Evolutionary conservation across 2,888 invertebrate genomes (phyloP), one percentile per base, ranked within the genome.

Genomic region (Melanchra persicariae): DNA sequence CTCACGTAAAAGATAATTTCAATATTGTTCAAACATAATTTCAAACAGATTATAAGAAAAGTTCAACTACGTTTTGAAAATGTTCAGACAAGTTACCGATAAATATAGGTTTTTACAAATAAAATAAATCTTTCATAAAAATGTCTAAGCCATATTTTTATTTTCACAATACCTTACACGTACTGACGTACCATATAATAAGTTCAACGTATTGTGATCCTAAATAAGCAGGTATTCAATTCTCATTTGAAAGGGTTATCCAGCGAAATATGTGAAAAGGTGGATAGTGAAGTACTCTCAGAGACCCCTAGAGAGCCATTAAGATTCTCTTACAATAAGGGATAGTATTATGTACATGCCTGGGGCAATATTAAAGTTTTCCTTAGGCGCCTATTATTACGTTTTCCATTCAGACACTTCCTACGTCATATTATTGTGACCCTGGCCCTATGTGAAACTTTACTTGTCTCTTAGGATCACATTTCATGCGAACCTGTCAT

Each of bases 171-270:
- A 66, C 22, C 43, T 43, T 57, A 57, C 49, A 60, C 67, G 37
- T 60, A 63, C 62, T 22, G 62, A 60, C 67, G 37, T 60, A 63
- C 62, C 26, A 64, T 49, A 52, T 60, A 76, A 83, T 68, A 74
- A 79, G 66, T 73, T 66, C 45, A 68, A 74, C 58, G 69, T 71
- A 76, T 71, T 68, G 67, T 76, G 60, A 69, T 75, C 72, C 68
- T 67, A 66, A 73, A 75, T 83, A 83, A 83, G 70, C 65, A 83
- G 71, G 70, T 79, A 76, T 79, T 84, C 82, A 70, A 77, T 84
- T 73, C 45, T 59, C 19, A 61, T 79, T 79, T 77, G 72, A 69
- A 84, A 82, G 70, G 81, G 70, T 72, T 78, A 73, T 76, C 73
- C 61, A 63, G 58, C 45, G 43, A 74, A 84, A 70, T 75, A 84